Evolutionary conservation across 2,797 vertebrate species (phyloP).

Genomic region (Phaenicophaeus curvirostris): DNA sequence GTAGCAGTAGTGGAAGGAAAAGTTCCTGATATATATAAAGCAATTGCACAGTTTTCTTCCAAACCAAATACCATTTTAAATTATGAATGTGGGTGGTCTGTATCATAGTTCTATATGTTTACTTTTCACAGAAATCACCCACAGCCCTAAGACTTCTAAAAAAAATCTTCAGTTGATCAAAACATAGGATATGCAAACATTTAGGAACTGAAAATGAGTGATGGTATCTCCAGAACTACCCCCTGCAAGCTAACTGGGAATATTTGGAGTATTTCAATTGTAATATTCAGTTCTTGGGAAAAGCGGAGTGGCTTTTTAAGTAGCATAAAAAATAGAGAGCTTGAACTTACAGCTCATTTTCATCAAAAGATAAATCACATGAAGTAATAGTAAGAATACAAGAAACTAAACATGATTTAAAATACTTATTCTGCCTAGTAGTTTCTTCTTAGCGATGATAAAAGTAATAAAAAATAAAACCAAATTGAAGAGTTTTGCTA

Average conservation of each 20-base stretch:
- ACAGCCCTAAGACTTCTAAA: background rate
- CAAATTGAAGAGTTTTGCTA: background rate
- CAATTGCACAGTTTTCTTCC: background rate
- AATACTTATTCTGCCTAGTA: background rate
- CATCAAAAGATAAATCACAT: background rate
- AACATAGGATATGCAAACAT: background rate
- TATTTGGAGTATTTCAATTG: background rate
- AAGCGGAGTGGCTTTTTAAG: background rate
- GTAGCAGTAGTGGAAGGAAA: background rate
- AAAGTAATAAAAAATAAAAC: background rate
- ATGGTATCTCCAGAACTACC: background rate
- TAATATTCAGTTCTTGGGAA: background rate
- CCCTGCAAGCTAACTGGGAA: background rate
- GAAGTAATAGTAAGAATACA: background rate
- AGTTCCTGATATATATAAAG: background rate
- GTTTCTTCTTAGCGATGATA: background rate
- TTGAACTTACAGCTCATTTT: background rate
- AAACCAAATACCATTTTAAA: background rate
- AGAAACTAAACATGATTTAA: background rate
- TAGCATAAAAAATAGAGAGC: rapidly evolving
- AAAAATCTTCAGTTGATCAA: background rate
- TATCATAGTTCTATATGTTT: background rate
- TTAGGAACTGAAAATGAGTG: background rate
- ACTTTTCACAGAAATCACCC: background rate
- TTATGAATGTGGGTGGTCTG: background rate